These are phyloP conservation scores for Lasioglossum villosulum DNA, from an alignment of 2,888 invertebrate species.

Conservation along the genomic window DNA sequence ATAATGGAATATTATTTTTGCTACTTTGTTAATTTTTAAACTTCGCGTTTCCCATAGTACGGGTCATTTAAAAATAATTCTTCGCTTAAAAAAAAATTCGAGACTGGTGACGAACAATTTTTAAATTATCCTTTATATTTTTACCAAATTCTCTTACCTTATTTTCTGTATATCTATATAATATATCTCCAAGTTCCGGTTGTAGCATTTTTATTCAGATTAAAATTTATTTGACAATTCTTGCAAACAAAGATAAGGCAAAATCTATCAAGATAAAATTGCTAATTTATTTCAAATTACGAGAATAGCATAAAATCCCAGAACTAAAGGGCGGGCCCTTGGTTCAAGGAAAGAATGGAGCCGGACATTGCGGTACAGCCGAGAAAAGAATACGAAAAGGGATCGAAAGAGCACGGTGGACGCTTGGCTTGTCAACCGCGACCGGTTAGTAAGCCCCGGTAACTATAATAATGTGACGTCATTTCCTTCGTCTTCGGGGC, in stretches of 20 bases:
- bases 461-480: slow-evolving; percentile 80
- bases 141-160: background rate
- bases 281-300: slow-evolving; percentile 31
- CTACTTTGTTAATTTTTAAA: background rate
- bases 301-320: slow-evolving; percentile 28
- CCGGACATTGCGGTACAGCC: slow-evolving; percentile 49
- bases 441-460: slow-evolving; percentile 76
- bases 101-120: background rate
- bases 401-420: slow-evolving; percentile 72
- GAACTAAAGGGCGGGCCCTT: slow-evolving; percentile 35
- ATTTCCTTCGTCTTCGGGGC: slow-evolving; percentile 75
- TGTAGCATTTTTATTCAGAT: background rate
- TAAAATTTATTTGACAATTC: background rate
- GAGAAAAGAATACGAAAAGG: slow-evolving; percentile 55
- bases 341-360: slow-evolving; percentile 34
- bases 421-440: slow-evolving; percentile 83
- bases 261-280: background rate
- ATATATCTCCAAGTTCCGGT: background rate
- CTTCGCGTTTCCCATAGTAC: background rate
- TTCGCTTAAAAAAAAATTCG: background rate
- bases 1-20: background rate
- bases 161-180: background rate
- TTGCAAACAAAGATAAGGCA: too few relatives aligned
- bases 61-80: background rate
- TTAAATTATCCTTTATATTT: background rate